Evolutionary conservation across 2,888 invertebrate species (phyloP), one percentile per base, ranked within the genome.

Genomic region (Saturnia japonica): DNA sequence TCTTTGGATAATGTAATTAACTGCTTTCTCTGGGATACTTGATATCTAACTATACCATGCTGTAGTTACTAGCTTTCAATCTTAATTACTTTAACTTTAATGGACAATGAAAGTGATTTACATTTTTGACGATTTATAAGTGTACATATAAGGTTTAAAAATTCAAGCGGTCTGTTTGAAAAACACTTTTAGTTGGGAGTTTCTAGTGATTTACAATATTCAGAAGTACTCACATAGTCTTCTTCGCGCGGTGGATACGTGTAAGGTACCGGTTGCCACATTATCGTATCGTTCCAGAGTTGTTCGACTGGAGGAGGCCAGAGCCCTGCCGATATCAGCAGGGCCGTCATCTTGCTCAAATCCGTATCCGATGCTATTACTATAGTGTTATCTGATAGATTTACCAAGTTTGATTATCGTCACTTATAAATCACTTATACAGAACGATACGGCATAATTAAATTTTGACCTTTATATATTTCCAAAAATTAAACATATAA

Each of bases 321-420:
- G 28, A 97, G 85, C 0, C 96, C 97, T 2, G 96, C 96, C 68
- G 96, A 91, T 78, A 96, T 96, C 75, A 96, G 85, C 71, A 96
- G 91, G 0, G 96, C 96, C 51, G 96, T 96, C 95, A 96, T 96
- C 86, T 97, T 95, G 34, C 97, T 97, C 73, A 97, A 90, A 76
- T 96, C 96, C 74, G 95, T 96, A 83, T 96, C 96, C 0, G 97
- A 96, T 70, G 96, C 96, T 74, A 95, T 93, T 72, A 95, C 95
- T 51, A 91, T 83, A 74, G 90, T 91, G 74, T 82, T 86, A 40
- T 88, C 91, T 91, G 67, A 42, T n/a, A 16, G 7, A 47, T 47
- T 4, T 6, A 19, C 16, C 8, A 19, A 4, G 7, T 47, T n/a
- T 16, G 6, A 47, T 47, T 19, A 47, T 19, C 19, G n/a, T n/a